phyloP scores from a whole-genome alignment of 2,888 invertebrate species.

The Plutella xylostella region DNA sequence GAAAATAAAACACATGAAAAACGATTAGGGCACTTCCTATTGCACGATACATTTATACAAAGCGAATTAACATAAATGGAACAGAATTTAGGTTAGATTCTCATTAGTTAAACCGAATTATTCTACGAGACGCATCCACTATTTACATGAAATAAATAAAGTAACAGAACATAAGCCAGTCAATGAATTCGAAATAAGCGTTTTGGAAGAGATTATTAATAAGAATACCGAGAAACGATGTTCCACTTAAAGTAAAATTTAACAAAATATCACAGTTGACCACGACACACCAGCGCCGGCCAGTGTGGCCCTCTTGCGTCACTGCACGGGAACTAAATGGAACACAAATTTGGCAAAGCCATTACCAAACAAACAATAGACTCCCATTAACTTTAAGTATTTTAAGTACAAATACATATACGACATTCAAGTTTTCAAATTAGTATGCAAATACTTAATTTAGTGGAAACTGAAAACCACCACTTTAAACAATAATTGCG shows the following conservation, averaged over 20 bases:
- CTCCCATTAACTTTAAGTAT: slow-evolving; percentile 27
- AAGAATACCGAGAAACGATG: too few species aligned
- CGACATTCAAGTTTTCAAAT: slow-evolving; percentile 51
- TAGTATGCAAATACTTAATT: neutral
- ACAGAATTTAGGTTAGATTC: slow-evolving; percentile 43
- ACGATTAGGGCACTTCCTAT: slow-evolving; percentile 54
- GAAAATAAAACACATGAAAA: slow-evolving; percentile 25
- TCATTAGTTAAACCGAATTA: slow-evolving; percentile 26
- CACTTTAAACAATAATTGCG: slow-evolving; percentile 22
- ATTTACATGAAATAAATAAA: slow-evolving; percentile 68
- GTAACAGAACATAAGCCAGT: slow-evolving; percentile 53
- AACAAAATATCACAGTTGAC: slow-evolving; percentile 70
- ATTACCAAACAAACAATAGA: neutral
- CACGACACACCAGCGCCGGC: too few species aligned
- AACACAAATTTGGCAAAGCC: neutral
- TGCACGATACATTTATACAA: slow-evolving; percentile 44
- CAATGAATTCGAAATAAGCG: slow-evolving; percentile 31
- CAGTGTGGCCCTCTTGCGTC: too few species aligned
- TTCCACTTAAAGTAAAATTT: slow-evolving; percentile 61
- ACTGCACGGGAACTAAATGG: too few species aligned
- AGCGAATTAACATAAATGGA: slow-evolving; percentile 26
- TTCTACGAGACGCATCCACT: slow-evolving; percentile 29
- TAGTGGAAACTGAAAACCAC: slow-evolving; percentile 40
- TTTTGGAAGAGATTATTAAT: too few species aligned
- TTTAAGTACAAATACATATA: slow-evolving; percentile 62